Evolutionary conservation across 2,888 invertebrate genomes (phyloP), one percentile per base, ranked within the genome.

Genomic region (Lithosia quadra): DNA sequence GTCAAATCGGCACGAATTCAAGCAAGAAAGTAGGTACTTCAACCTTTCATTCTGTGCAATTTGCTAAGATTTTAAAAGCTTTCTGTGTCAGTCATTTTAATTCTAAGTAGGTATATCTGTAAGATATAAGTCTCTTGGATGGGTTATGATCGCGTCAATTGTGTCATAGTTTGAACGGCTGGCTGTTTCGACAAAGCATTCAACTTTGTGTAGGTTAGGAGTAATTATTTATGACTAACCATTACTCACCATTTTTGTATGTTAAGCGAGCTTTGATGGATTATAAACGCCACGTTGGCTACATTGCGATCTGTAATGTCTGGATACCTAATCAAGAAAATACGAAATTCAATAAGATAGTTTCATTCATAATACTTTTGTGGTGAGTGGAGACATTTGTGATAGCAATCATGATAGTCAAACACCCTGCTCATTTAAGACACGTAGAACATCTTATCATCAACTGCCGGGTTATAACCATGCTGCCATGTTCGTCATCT

Each of bases 321-420:
- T 0, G 36, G 5, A 4, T 2, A 9, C 5, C 8, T 66, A 49
- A 65, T 66, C 62, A 55, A 7, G 49, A 49, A 49, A n/a, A n/a
- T 49, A 18, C 7, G 18, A 39, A 15, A 1, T 15, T 39, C 39
- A 39, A 39, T 15, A 4, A 15, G 18, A 18, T 43, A 18, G 18
- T 18, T 43, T 7, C 7, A 39, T 39, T 39, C 13, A 15, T 2
- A 15, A 39, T 15, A 15, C 15, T 18, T 18, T 18, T 43, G 18
- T 3, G 43, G 7, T 43, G 18, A 18, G 18, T 43, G 8, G 8
- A 1, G 43, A 18, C 5, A 5, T 43, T 18, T 24, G 18, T 15
- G 36, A 65, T 69, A 56, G 55, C 63, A 65, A 53, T 22, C 28
- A 56, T 65, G 63, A 68, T 69, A 67, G 60, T 43, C 28, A 28